Evolutionary conservation across 2,797 vertebrate genomes (phyloP), one percentile per base, ranked within the genome.

Genomic region (Sciaenops ocellatus): DNA sequence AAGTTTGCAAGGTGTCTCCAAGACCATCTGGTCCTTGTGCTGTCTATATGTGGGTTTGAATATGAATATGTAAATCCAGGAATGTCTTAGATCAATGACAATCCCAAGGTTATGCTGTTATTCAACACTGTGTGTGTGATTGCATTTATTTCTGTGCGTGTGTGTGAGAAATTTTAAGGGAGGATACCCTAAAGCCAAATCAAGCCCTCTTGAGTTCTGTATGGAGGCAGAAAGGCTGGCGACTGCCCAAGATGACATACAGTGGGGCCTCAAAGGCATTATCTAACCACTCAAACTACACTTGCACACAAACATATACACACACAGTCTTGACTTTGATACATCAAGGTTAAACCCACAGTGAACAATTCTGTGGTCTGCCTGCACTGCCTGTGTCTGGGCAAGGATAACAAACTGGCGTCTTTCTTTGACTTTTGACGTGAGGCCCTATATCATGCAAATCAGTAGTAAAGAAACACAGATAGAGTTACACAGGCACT

Each of bases 201-300:
- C 77, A 81, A 85, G 79, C 69, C 84, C 85, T 83, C 87, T 89
- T 77, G 75, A 85, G 68, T 83, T 85, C 66, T 76, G 44, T 10
- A 26, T 73, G 77, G 86, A 80, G 82, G 86, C 86, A 90, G 80
- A 73, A 91, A 78, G 86, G 69, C 82, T 90, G 92, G 86, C 70
- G 76, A 86, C 88, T 85, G 17, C 72, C 64, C 74, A 74, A 79
- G 63, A 70, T 70, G 68, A 87, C 79, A 83, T 67, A 73, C 44
- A 80, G 79, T 28, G 46, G 34, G 79, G 69, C 73, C 84, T 87
- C 89, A 75, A 75, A 85, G 61, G 70, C 72, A 79, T 90, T 89
- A 91, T 90, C 82, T 86, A 82, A 89, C 81, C 85, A 85, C 84
- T 87, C 16, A n/a, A 76, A 73, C 73, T 79, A 30, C 80, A 83